Percentiles rank a stretch among this genome's conserved stretches.
Evolutionary conservation across 2,113 vertebrate genomes (phyloP).

Genomic region (Pimephales promelas): DNA sequence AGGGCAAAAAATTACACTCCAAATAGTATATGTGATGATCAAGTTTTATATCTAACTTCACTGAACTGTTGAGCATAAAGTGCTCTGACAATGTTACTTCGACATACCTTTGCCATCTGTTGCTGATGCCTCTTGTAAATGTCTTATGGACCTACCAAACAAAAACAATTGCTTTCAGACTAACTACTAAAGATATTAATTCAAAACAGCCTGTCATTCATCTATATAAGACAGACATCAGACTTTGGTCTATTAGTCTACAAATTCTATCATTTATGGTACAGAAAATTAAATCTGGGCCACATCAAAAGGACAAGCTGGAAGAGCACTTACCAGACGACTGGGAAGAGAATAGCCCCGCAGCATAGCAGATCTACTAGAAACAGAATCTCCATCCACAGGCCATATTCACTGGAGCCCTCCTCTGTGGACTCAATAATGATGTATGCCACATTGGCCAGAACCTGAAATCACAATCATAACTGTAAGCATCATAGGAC

Average conservation of each 20-base stretch:
- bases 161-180: background rate
- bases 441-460: conserved; percentile 87
- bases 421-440: conserved; percentile 89
- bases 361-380: conserved; percentile 87
- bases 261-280: background rate
- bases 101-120: conserved; percentile 87
- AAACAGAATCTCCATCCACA: conserved; percentile 88
- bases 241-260: background rate
- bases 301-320: background rate
- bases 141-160: conserved; percentile 83
- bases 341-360: conserved; percentile 87
- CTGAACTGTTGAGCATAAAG: background rate
- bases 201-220: background rate
- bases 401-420: conserved; percentile 81
- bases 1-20: background rate
- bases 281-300: background rate
- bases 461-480: conserved; percentile 71
- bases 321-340: conserved; percentile 79
- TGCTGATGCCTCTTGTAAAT: conserved; percentile 87
- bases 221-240: background rate
- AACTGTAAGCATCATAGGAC: background rate
- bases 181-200: background rate
- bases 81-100: background rate
- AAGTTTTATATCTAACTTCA: background rate
- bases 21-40: background rate